Conservation (phyloP, 2,113 vertebrate genomes). For the Nesogale talazaci region DNA sequence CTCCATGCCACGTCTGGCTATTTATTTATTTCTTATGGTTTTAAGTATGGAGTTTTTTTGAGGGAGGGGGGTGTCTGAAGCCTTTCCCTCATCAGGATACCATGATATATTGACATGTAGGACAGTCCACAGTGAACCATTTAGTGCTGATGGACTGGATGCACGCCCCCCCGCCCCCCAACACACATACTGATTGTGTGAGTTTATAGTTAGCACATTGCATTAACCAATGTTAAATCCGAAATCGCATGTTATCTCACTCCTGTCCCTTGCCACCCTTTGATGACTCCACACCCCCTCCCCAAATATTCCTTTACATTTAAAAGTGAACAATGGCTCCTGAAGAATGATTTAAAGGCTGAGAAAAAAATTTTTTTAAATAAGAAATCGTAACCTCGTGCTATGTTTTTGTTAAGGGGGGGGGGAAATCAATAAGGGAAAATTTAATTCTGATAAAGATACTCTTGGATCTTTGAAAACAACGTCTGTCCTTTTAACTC, state of each 20-base stretch:
- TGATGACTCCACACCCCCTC: constrained; percentile 15
- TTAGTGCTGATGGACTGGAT: constrained; percentile 11
- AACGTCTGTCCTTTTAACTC: constrained; percentile 91
- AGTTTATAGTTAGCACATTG: constrained; percentile 63
- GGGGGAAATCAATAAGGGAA: constrained; percentile 88
- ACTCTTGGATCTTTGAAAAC: constrained; percentile 90
- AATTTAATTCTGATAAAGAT: constrained; percentile 91
- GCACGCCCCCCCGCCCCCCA: not conserved
- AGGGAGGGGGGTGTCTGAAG: not conserved
- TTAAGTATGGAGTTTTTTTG: constrained; percentile 58
- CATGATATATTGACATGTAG: not conserved
- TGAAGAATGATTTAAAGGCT: constrained; percentile 79
- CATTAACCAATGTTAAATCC: constrained; percentile 55
- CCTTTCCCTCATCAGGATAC: not conserved
- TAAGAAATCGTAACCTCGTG: constrained; percentile 87
- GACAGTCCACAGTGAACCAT: not conserved
- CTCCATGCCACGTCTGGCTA: not conserved
- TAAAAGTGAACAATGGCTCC: constrained; percentile 75
- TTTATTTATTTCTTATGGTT: constrained; percentile 51
- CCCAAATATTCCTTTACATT: constrained; percentile 68
- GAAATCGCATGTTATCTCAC: constrained; percentile 46
- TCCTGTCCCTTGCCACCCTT: constrained; percentile 40
- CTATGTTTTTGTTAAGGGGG: constrained; percentile 85
- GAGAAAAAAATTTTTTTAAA: constrained; percentile 75
- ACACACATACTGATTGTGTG: not conserved